phyloP scores from a whole-genome alignment of 2,797 vertebrate species.

The Alcedo atthis region DNA sequence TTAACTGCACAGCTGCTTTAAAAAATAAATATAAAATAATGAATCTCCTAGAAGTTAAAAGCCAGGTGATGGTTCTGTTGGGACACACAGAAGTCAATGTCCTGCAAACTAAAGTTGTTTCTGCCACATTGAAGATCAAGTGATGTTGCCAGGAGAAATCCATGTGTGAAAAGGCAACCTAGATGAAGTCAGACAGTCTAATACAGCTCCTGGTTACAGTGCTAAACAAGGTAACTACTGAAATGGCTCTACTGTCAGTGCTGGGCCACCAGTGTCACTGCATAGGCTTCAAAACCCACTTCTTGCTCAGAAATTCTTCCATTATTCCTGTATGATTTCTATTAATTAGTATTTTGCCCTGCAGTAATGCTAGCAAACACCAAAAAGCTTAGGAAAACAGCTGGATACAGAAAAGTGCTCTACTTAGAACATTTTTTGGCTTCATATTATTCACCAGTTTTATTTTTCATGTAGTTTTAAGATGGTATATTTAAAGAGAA shows the following conservation, averaged over 20 bases:
- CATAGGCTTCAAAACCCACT: background rate
- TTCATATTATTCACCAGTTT: background rate
- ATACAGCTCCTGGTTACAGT: background rate
- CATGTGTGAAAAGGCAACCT: background rate
- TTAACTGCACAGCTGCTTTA: background rate
- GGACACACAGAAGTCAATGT: background rate
- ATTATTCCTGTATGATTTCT: background rate
- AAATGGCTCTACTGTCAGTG: background rate
- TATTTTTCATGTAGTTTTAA: background rate
- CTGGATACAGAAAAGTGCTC: background rate
- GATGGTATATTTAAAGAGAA: background rate
- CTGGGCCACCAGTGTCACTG: background rate
- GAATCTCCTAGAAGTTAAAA: background rate
- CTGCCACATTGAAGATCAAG: background rate
- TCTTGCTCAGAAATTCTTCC: background rate
- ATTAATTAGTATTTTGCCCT: background rate
- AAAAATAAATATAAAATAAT: background rate
- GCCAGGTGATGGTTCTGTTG: background rate
- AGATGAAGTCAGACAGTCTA: background rate
- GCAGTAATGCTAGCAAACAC: background rate
- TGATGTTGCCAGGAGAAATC: rapidly evolving
- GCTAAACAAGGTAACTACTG: background rate
- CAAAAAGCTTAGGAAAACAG: background rate
- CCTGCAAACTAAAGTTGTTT: background rate
- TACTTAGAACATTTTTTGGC: background rate